Base-by-base conservation (phyloP, 2,113 vertebrate species). In the Mormyrus iriodes region DNA sequence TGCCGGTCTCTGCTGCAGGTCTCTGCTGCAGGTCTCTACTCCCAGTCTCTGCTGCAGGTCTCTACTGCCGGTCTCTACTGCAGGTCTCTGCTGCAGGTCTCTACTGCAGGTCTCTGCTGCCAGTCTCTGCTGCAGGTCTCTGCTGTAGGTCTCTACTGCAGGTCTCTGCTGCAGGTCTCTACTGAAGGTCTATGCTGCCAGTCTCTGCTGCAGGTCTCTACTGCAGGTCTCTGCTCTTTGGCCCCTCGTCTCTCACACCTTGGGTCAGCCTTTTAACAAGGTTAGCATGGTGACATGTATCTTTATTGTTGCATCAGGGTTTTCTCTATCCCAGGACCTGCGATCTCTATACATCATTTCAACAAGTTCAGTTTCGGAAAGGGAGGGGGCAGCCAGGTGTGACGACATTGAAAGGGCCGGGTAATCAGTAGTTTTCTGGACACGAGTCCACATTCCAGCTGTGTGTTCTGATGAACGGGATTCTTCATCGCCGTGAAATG, bases 381-480 rank as follows among this genome's bases (percentile, higher is more conserved):
- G 15, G 19, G 31, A 0, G 42, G 39, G 19, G 24, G 17, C 8
- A 24, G 82, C 19, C 82, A 46, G 82, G 82, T 48, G 8, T 48
- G 44, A 24, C 21, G 42, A 39, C 84, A 31, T 46, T n/a, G 84
- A 27, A 85, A 51, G 10, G 24, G 39, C 76, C 5, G 24, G 82
- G 82, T 48, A 53, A 53, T 86, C 51, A 53, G 85, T 52, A 86
- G 85, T 52, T 19, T 52, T 86, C n/a, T 53, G 31, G 85, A 86
- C 21, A 3, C 19, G 0, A 31, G 21, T 86, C 0, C 27, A 31
- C 49, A 86, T 86, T 55, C 51, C 48, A 5, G 48, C 46, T 85
- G 83, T n/a, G 1, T 51, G 48, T 48, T 85, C 48, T 21, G 44
- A 48, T 10, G 51, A 53, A 15, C 7, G 2, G 49, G 46, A n/a